Evolutionary conservation across 1,140 invertebrate genomes (phyloP).

Genomic region (Chymomyza costata): DNA sequence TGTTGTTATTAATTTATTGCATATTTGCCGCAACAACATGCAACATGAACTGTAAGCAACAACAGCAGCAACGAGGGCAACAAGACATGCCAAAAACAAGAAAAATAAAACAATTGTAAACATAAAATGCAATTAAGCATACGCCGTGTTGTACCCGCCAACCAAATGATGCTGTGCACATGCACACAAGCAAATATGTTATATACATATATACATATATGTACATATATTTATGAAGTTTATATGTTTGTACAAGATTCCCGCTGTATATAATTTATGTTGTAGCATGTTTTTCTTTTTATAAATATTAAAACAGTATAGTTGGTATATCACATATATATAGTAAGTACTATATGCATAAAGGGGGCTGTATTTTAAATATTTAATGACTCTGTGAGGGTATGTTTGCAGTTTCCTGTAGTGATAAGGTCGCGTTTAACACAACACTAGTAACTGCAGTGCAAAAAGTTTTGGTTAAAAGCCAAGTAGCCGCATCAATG

Average conservation of each 20-base stretch:
- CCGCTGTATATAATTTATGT: background rate
- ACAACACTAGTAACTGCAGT: no score
- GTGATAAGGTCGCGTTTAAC: no score
- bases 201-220: conserved; percentile 46
- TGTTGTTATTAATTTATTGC: background rate
- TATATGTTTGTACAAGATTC: conserved; percentile 5
- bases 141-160: conserved; percentile 35
- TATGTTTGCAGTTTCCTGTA: conserved; percentile 23
- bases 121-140: conserved; percentile 65
- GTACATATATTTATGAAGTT: conserved; percentile 29
- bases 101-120: conserved; percentile 49
- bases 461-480: no score
- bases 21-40: no score
- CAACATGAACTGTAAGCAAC: no score
- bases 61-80: conserved; percentile 34
- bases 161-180: background rate
- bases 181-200: no score
- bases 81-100: conserved; percentile 26
- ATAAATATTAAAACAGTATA: background rate
- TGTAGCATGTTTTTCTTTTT: background rate
- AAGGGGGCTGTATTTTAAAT: no score
- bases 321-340: background rate
- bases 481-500: conserved; percentile 1
- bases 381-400: no score
- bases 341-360: no score